Conservation (phyloP, 35 echinoderm and acorn worm genomes). For the Ptychodera flava region DNA sequence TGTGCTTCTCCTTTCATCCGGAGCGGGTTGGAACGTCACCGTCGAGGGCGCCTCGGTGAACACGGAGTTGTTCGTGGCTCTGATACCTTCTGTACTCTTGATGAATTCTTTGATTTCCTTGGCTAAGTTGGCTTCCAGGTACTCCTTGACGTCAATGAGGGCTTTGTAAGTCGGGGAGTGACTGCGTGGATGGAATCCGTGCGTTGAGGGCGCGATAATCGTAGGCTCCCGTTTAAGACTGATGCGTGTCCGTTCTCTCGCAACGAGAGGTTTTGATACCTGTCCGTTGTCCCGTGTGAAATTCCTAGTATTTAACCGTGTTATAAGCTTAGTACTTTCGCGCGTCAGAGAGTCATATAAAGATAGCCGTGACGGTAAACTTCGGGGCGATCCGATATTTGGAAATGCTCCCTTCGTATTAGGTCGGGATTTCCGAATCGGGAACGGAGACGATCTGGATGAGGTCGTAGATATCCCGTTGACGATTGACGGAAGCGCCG, state of each 20-base stretch:
- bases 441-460: background rate
- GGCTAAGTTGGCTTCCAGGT: constrained; percentile 10
- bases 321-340: background rate
- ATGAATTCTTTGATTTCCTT: constrained; percentile 17
- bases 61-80: constrained; percentile 30
- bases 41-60: background rate
- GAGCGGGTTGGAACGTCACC: too few relatives aligned
- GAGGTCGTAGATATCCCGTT: background rate
- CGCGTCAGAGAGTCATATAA: too few relatives aligned
- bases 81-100: constrained; percentile 14
- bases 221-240: background rate
- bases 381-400: background rate
- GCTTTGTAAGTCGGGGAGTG: constrained; percentile 34
- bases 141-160: constrained; percentile 21
- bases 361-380: background rate
- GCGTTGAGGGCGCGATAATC: constrained; percentile 19
- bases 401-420: background rate
- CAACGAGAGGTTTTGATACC: background rate
- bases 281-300: background rate
- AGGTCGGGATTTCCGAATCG: background rate
- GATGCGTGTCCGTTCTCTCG: background rate
- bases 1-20: constrained; percentile 4
- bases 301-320: background rate
- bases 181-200: constrained; percentile 36
- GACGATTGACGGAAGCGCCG: background rate